Evolutionary conservation across 2,113 vertebrate species (phyloP).

Genomic region (pig (Sus scrofa)): T2T-Sscrofa CM000814.6:41787001-41787500

Average conservation of each 20-base stretch:
- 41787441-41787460: neutral
- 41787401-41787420: neutral
- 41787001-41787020: neutral
- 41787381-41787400: neutral
- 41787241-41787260: neutral
- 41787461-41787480: neutral
- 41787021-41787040: neutral
- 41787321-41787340: neutral
- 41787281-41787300: neutral
- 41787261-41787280: accelerated
- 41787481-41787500: accelerated
- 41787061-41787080: neutral
- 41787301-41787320: neutral
- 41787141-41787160: neutral
- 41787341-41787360: neutral
- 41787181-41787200: neutral
- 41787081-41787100: neutral
- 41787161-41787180: neutral
- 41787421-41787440: too few relatives aligned
- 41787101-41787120: neutral
- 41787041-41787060: neutral
- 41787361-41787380: neutral
- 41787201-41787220: neutral
- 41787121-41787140: neutral
- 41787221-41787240: neutral